phyloP scores from a whole-genome alignment of 1,140 invertebrate genomes.

The Asobara japonica region DNA sequence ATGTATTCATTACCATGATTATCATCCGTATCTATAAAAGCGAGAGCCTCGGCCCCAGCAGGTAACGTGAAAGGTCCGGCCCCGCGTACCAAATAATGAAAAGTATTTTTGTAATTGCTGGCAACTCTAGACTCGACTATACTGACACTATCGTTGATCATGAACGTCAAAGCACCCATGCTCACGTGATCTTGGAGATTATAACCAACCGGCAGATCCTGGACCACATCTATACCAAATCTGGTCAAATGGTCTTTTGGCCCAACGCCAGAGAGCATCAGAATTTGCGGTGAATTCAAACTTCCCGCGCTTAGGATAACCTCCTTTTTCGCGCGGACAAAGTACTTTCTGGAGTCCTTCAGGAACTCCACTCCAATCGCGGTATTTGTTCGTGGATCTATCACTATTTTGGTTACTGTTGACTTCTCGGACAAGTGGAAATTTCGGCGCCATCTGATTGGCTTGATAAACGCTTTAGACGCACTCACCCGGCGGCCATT shows the following conservation, averaged over 20 bases:
- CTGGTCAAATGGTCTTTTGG: slow-evolving; percentile 65
- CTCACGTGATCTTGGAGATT: slow-evolving; percentile 85
- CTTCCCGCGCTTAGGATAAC: slow-evolving; percentile 71
- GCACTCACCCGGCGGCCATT: slow-evolving; percentile 77
- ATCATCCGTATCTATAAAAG: slow-evolving; percentile 71
- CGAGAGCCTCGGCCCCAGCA: slow-evolving; percentile 77
- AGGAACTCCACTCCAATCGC: slow-evolving; percentile 76
- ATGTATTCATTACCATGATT: not conserved
- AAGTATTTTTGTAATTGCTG: slow-evolving; percentile 67
- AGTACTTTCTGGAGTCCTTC: slow-evolving; percentile 65
- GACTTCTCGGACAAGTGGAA: slow-evolving; percentile 76
- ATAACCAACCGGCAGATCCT: slow-evolving; percentile 80
- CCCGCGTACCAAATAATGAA: slow-evolving; percentile 69
- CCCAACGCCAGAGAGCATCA: slow-evolving; percentile 73
- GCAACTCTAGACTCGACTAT: slow-evolving; percentile 66
- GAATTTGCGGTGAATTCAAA: slow-evolving; percentile 70
- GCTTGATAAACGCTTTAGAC: slow-evolving; percentile 75
- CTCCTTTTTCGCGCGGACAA: slow-evolving; percentile 67
- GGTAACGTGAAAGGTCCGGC: slow-evolving; percentile 76
- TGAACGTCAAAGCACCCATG: slow-evolving; percentile 74
- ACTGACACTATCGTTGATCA: slow-evolving; percentile 72
- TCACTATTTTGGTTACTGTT: slow-evolving; percentile 74
- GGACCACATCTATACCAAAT: slow-evolving; percentile 67
- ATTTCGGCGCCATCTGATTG: slow-evolving; percentile 72
- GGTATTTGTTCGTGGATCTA: slow-evolving; percentile 70